phyloP scores from a whole-genome alignment of 35 echinoderm and acorn worm genomes.

The Ptychodera flava region DNA sequence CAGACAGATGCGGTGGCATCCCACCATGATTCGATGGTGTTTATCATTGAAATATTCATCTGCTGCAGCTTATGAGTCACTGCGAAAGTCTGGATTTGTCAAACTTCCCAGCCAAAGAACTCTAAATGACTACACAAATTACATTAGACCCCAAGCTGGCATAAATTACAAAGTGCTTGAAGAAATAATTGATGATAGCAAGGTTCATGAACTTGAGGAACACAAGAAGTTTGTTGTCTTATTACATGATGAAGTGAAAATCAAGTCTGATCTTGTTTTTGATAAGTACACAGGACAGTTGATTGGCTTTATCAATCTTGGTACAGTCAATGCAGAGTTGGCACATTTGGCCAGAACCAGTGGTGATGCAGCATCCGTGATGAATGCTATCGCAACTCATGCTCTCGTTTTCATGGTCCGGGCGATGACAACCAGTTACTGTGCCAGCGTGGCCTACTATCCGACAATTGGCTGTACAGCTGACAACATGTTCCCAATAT shows the following conservation, averaged over 20 bases:
- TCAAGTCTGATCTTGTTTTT: slow-evolving; percentile 42
- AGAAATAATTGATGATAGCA: slow-evolving; percentile 6
- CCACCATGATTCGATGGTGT: not conserved
- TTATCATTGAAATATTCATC: not conserved
- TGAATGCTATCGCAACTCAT: slow-evolving; percentile 27
- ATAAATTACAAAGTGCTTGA: slow-evolving; percentile 16
- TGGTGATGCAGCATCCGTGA: not conserved
- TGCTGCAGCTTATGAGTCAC: not conserved
- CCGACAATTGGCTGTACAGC: slow-evolving; percentile 27
- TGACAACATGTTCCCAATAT: too few relatives aligned
- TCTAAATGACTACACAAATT: not conserved
- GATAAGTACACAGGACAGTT: slow-evolving; percentile 14
- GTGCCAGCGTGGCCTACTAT: too few relatives aligned
- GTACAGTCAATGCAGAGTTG: slow-evolving; percentile 26
- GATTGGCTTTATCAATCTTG: slow-evolving; percentile 35
- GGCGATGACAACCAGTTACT: slow-evolving; percentile 12
- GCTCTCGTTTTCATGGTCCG: slow-evolving; percentile 42
- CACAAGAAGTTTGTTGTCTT: slow-evolving; percentile 27
- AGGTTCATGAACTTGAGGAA: not conserved
- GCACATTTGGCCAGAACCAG: slow-evolving; percentile 9
- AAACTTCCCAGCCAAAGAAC: not conserved
- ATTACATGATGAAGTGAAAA: slow-evolving; percentile 55
- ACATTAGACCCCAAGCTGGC: not conserved
- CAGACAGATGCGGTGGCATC: not conserved
- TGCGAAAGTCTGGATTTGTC: not conserved